Evolutionary conservation across 2,797 vertebrate species (phyloP).

Genomic region (Girardinus metallicus): DNA sequence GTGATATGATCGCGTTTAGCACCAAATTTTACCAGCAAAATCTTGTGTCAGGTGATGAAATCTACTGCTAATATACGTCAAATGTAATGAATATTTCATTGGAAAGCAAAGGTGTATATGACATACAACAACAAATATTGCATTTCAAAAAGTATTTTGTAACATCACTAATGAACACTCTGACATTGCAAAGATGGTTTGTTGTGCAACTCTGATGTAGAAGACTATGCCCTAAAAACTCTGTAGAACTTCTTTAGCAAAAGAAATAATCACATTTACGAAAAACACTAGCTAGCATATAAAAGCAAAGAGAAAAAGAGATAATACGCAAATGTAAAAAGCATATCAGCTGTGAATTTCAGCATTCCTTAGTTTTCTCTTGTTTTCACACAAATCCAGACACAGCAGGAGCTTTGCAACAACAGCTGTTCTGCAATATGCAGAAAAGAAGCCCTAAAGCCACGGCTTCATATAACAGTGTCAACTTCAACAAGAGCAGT

Average conservation of each 20-base stretch:
- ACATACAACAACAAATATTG: background rate
- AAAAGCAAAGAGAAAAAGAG: background rate
- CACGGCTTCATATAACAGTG: background rate
- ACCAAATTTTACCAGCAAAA: background rate
- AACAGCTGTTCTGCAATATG: slow-evolving; percentile 12
- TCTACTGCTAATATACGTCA: background rate
- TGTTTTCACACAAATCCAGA: slow-evolving; percentile 9
- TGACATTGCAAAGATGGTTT: background rate
- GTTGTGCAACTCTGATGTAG: background rate
- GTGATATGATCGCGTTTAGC: background rate
- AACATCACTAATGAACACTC: no score
- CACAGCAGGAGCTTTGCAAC: slow-evolving; percentile 12
- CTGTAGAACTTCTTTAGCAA: background rate
- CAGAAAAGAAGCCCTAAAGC: background rate
- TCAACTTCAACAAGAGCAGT: background rate
- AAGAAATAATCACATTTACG: background rate
- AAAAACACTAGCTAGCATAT: no score
- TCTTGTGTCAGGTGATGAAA: background rate
- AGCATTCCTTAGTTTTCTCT: slow-evolving; percentile 1
- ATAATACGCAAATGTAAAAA: background rate
- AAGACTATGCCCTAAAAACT: background rate
- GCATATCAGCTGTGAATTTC: background rate
- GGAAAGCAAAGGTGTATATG: background rate
- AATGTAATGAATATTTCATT: background rate
- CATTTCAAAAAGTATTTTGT: background rate